Percentiles rank a stretch among this genome's conserved stretches.
phyloP scores from a whole-genome alignment of 2,113 vertebrate genomes.

The Perognathus longimembris region DNA sequence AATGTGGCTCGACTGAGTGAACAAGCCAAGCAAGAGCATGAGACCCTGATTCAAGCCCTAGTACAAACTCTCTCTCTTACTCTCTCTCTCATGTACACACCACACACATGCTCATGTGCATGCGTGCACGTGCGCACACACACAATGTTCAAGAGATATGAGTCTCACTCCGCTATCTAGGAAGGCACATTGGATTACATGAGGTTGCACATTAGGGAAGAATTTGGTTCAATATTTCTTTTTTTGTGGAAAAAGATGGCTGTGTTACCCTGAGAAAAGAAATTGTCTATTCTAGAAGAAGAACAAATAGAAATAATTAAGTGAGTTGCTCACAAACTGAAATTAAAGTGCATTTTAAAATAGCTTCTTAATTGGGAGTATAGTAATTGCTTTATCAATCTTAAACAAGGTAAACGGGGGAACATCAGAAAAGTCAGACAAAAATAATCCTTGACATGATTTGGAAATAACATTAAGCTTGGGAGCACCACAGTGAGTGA shows the following conservation, averaged over 20 bases:
- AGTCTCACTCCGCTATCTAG: neutral
- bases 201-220: neutral
- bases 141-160: neutral
- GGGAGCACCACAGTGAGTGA: neutral
- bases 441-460: conserved; percentile 57
- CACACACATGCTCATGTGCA: too few relatives aligned
- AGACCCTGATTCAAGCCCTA: too few relatives aligned
- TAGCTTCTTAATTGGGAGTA: conserved; percentile 82
- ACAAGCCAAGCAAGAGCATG: too few relatives aligned
- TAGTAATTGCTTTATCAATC: conserved; percentile 80
- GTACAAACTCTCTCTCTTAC: too few relatives aligned
- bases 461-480: conserved; percentile 40
- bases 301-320: conserved; percentile 84
- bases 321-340: conserved; percentile 74
- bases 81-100: too few relatives aligned
- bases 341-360: conserved; percentile 79
- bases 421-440: conserved; percentile 65
- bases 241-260: neutral
- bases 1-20: too few relatives aligned
- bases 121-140: too few relatives aligned
- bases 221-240: neutral
- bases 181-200: neutral
- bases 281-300: conserved; percentile 78
- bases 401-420: conserved; percentile 70
- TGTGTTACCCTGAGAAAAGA: conserved; percentile 68